These are phyloP conservation scores for Agelas oroides DNA, from an alignment of 37 sponge, comb jelly and placozoan genomes.

Conservation along the genomic window DNA sequence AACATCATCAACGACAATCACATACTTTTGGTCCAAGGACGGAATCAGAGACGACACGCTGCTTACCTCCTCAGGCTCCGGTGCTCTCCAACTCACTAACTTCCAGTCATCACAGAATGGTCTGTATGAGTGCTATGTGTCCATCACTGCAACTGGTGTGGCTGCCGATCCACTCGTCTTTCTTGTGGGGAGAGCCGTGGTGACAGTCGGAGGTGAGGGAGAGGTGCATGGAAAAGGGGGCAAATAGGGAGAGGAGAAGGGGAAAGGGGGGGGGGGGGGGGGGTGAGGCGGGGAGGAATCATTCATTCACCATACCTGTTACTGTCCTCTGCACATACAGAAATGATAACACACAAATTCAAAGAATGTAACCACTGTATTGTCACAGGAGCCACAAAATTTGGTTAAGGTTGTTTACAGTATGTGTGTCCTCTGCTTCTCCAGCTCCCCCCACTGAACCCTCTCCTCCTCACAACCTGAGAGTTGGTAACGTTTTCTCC, in stretches of 20 bases:
- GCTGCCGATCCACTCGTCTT: not conserved
- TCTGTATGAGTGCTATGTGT: constrained; percentile 5
- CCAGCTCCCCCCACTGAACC: not conserved
- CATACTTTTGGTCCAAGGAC: constrained; percentile 14
- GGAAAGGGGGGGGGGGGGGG: too few relatives aligned
- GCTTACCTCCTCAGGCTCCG: not conserved
- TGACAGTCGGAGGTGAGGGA: constrained; percentile 33
- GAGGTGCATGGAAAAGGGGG: too few relatives aligned
- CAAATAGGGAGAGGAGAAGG: too few relatives aligned
- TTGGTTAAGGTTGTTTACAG: too few relatives aligned
- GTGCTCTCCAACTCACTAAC: not conserved
- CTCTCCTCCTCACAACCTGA: constrained; percentile 9
- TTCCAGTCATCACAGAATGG: constrained; percentile 6
- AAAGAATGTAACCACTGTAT: too few relatives aligned
- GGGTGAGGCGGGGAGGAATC: too few relatives aligned
- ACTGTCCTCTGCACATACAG: too few relatives aligned
- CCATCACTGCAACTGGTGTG: not conserved
- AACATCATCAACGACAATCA: not conserved
- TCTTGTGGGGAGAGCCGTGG: not conserved
- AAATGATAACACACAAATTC: too few relatives aligned
- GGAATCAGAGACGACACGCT: too few relatives aligned
- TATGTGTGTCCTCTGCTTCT: too few relatives aligned
- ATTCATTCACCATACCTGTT: too few relatives aligned
- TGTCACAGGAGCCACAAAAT: too few relatives aligned
- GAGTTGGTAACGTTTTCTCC: not conserved